Evolutionary conservation across 2,113 vertebrate genomes (phyloP).

Genomic region (Oreochromis tanganicae): DNA sequence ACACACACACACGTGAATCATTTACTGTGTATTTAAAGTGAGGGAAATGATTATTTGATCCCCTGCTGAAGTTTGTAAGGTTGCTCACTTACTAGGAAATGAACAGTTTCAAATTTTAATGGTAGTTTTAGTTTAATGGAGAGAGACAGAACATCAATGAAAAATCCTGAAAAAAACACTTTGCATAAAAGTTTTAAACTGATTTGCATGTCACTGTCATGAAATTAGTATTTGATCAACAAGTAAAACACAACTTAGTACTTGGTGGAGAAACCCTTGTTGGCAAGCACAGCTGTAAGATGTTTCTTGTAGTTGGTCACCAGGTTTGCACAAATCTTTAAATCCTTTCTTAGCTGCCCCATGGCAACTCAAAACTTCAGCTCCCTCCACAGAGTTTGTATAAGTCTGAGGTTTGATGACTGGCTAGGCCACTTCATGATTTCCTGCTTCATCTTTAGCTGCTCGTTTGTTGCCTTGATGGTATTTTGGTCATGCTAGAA

Average conservation of each 20-base stretch:
- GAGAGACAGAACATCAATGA: background rate
- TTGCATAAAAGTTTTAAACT: fast-evolving
- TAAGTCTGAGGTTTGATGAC: background rate
- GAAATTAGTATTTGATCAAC: background rate
- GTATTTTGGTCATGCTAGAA: background rate
- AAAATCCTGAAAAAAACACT: background rate
- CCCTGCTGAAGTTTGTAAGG: background rate
- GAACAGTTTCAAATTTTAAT: background rate
- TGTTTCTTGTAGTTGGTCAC: background rate
- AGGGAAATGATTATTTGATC: background rate
- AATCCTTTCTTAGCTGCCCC: background rate
- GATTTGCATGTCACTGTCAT: background rate
- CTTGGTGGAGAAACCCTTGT: background rate
- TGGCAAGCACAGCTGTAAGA: background rate
- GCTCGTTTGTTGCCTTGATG: background rate
- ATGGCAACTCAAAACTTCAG: background rate
- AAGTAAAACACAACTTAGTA: background rate
- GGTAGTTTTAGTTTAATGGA: background rate
- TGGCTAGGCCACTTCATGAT: background rate
- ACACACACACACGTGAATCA: background rate
- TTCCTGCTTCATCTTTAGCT: background rate
- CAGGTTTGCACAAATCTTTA: background rate
- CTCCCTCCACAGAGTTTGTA: background rate
- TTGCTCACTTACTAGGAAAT: background rate
- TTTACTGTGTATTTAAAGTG: background rate